Evolutionary conservation across 2,888 invertebrate genomes (phyloP).

Genomic region (Leptopilina myrica): DNA sequence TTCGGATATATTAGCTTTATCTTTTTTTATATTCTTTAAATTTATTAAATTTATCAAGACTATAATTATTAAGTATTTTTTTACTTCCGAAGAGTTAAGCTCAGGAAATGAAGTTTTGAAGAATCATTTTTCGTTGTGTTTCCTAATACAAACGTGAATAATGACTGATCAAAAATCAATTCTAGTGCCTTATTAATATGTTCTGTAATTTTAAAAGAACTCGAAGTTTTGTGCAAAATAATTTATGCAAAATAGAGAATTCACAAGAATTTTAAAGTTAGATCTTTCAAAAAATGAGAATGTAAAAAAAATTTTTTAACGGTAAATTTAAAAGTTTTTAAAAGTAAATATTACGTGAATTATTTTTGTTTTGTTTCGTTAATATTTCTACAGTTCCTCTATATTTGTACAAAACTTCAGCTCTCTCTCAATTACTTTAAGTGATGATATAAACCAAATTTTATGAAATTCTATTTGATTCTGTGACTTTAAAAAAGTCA

Average conservation of each 20-base stretch:
- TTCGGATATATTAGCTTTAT: not conserved
- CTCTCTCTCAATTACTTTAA: slow-evolving; percentile 52
- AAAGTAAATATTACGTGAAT: not conserved
- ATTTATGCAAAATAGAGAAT: not conserved
- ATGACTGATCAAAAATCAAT: slow-evolving; percentile 61
- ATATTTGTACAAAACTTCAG: slow-evolving; percentile 30
- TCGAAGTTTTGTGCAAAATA: slow-evolving; percentile 21
- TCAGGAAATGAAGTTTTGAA: slow-evolving; percentile 19
- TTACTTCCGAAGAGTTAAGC: not conserved
- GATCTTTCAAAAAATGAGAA: too few species aligned
- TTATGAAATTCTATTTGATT: slow-evolving; percentile 48
- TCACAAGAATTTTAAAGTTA: too few species aligned
- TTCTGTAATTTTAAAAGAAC: slow-evolving; percentile 14
- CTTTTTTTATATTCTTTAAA: not conserved
- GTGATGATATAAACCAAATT: slow-evolving; percentile 57
- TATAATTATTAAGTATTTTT: slow-evolving; percentile 2
- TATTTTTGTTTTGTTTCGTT: not conserved
- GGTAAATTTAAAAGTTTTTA: too few species aligned
- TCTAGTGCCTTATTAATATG: slow-evolving; percentile 59
- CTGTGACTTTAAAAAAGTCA: slow-evolving; percentile 24
- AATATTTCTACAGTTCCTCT: slow-evolving; percentile 30
- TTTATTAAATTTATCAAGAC: slow-evolving; percentile 3
- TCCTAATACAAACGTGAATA: slow-evolving; percentile 24
- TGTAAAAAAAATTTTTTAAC: too few species aligned
- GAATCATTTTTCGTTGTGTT: slow-evolving; percentile 44